phyloP scores from a whole-genome alignment of 2,113 vertebrate species.

The Eidolon helvum region DNA sequence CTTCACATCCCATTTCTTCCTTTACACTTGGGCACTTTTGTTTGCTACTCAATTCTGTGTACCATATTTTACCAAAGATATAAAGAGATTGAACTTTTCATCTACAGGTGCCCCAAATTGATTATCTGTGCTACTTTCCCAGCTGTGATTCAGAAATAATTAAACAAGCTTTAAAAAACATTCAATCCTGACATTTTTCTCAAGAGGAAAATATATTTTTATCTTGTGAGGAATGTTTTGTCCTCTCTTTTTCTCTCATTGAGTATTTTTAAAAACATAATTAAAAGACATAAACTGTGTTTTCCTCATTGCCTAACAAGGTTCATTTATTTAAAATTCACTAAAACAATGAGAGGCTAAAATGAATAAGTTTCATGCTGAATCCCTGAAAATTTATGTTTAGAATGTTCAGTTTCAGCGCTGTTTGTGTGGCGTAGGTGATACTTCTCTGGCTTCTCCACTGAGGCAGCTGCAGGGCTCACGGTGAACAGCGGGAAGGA shows the following conservation, averaged over 20 bases:
- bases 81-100: background rate
- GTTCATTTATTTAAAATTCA: background rate
- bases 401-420: background rate
- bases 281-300: background rate
- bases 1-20: background rate
- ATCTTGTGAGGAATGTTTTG: background rate
- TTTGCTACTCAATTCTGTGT: background rate
- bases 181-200: background rate
- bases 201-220: background rate
- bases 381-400: background rate
- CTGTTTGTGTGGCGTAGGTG: background rate
- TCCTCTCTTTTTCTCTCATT: background rate
- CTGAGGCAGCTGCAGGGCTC: background rate
- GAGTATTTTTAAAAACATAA: background rate
- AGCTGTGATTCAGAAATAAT: background rate
- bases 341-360: background rate
- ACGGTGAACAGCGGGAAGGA: no score
- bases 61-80: background rate
- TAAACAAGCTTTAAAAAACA: background rate
- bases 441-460: background rate
- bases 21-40: background rate
- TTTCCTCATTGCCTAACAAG: background rate
- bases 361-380: background rate
- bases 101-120: background rate
- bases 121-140: background rate